Conservation (phyloP, 2,797 vertebrate genomes). For the Protonibea diacanthus region DNA sequence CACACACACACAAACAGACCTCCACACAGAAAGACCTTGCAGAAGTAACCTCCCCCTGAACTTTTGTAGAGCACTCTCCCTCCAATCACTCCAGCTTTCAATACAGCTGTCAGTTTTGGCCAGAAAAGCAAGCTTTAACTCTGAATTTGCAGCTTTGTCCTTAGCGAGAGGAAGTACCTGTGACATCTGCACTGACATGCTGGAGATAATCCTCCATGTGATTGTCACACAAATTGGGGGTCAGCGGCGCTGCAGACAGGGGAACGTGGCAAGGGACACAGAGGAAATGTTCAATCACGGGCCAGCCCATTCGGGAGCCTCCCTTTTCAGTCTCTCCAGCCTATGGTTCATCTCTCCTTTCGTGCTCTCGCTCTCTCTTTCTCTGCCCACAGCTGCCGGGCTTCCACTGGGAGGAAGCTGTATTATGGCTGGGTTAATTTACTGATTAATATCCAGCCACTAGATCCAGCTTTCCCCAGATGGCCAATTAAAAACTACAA, state of each 20-base stretch:
- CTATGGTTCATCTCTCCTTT: constrained; percentile 79
- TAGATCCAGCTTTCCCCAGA: constrained; percentile 99
- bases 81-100: constrained; percentile 66
- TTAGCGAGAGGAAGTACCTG: constrained; percentile 83
- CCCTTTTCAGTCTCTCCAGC: constrained; percentile 85
- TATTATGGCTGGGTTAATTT: constrained; percentile 99
- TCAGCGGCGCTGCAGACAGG: constrained; percentile 86
- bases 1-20: constrained; percentile 52
- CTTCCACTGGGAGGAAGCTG: constrained; percentile 93
- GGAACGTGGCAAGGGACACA: constrained; percentile 88
- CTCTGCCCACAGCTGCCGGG: constrained; percentile 89
- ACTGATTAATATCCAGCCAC: constrained; percentile 99
- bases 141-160: constrained; percentile 74
- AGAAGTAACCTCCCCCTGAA: constrained; percentile 74
- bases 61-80: constrained; percentile 67
- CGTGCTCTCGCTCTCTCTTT: constrained; percentile 69
- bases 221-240: constrained; percentile 94
- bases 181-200: constrained; percentile 92
- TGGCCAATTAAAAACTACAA: constrained; percentile 99
- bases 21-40: constrained; percentile 62
- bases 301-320: constrained; percentile 83
- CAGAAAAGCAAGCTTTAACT: constrained; percentile 65
- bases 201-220: constrained; percentile 86
- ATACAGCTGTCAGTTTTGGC: constrained; percentile 76
- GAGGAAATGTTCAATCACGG: constrained; percentile 89